Base-by-base conservation (phyloP, 2,888 invertebrate genomes). In the Polydrusus cervinus region DNA sequence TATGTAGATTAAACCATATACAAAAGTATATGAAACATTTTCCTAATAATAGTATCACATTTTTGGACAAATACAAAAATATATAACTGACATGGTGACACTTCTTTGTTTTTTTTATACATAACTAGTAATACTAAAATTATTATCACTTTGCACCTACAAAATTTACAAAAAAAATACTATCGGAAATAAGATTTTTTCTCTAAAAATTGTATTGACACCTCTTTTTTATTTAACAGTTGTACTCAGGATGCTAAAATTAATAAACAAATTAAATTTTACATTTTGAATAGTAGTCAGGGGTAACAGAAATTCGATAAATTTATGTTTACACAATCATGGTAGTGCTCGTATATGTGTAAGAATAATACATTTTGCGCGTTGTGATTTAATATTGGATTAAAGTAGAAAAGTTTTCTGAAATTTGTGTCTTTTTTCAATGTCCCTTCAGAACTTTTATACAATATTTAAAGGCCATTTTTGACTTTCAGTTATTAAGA, bases 31-130 rank as follows among this genome's bases (percentile, higher is more conserved):
- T 53, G 49, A 66, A 71, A 65, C 57, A 67, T 51, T 53, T 65
- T 65, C 74, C 69, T 74, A 74, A 47, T 25, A 74, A 68, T 74
- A 74, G 68, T 74, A 74, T 74, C 74, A 74, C 74, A 74, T 74
- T 74, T 74, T 74, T 69, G 74, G 74, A 74, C 70, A 62, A 68
- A 74, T 74, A 74, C 64, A 69, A 69, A 74, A 74, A 74, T 74
- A 74, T 49, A 55, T n/a, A 73, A 49, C 57, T 51, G 30, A 47
- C 64, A 18, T 53, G 62, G 74, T 74, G 67, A 74, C 74, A 25
- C 1, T 16, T 11, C 16, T 38, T 60, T 18, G n/a, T 14, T 9
- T 9, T 14, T 34, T 53, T 18, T 60, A 38, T 34, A 38, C n/a
- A 14, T 57, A n/a, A 40, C 30, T 60, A 64, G 18, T 49, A 64